phyloP scores from a whole-genome alignment of 1,140 invertebrate species.

The Pararge aegeria region DNA sequence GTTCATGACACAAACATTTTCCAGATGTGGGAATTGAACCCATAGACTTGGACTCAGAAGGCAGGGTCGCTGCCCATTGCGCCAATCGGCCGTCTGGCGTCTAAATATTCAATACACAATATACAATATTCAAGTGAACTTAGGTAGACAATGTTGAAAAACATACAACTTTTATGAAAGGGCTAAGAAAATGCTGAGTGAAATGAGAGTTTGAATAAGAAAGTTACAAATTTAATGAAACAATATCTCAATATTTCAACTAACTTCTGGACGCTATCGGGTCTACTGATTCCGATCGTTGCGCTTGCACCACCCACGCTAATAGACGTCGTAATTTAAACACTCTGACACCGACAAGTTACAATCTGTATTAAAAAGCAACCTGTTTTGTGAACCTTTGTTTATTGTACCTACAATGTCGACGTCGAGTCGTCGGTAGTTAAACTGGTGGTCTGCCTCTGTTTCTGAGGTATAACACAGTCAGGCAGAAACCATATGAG shows the following conservation, averaged over 20 bases:
- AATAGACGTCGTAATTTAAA: slow-evolving; percentile 21
- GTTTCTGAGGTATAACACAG: too few relatives aligned
- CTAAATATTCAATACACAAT: too few relatives aligned
- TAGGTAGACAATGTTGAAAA: too few relatives aligned
- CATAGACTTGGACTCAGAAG: too few relatives aligned
- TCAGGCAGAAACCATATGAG: too few relatives aligned
- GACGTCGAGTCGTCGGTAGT: not conserved
- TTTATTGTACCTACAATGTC: not conserved
- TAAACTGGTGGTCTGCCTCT: not conserved
- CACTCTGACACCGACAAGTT: slow-evolving; percentile 21
- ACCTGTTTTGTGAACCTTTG: slow-evolving; percentile 9
- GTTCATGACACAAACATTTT: too few relatives aligned
- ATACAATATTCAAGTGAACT: too few relatives aligned
- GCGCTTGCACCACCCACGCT: slow-evolving; percentile 19
- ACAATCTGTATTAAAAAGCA: slow-evolving; percentile 12
- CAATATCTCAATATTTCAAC: slow-evolving; percentile 3
- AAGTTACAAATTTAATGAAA: slow-evolving; percentile 2
- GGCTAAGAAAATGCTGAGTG: too few relatives aligned
- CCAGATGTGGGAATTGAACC: too few relatives aligned
- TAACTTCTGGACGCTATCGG: not conserved
- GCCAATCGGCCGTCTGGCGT: too few relatives aligned
- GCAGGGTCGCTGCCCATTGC: too few relatives aligned
- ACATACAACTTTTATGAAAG: too few relatives aligned
- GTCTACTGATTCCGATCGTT: slow-evolving; percentile 12
- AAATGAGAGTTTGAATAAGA: not conserved